phyloP scores from a whole-genome alignment of 2,797 vertebrate genomes.

The Helostoma temminkii region DNA sequence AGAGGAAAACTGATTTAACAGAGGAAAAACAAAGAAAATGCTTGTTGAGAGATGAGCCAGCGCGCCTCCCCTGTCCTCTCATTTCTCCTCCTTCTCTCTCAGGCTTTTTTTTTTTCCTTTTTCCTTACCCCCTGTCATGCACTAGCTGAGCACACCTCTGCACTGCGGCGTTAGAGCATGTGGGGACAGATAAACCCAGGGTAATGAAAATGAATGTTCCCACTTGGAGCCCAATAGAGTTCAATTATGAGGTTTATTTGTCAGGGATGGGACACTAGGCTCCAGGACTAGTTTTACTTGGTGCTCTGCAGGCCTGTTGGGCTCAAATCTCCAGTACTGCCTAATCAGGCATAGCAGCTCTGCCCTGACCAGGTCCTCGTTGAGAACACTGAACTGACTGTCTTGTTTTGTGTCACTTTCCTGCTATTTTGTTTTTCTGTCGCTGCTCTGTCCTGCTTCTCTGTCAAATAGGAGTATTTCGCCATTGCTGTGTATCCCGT shows the following conservation, averaged over 20 bases:
- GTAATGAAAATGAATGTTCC: constrained; percentile 77
- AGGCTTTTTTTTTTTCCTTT: constrained; percentile 11
- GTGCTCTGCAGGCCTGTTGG: constrained; percentile 39
- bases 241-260: constrained; percentile 70
- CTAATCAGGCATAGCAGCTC: constrained; percentile 45
- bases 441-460: constrained; percentile 8
- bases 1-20: constrained; percentile 55
- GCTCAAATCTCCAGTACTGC: constrained; percentile 11
- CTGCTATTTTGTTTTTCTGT: constrained; percentile 12
- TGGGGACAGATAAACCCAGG: constrained; percentile 57
- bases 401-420: constrained; percentile 43
- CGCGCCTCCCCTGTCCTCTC: constrained; percentile 26
- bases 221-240: constrained; percentile 61
- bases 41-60: constrained; percentile 60
- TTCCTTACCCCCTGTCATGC: constrained; percentile 4
- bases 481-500: background rate
- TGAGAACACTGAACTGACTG: constrained; percentile 10
- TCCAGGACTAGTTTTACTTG: constrained; percentile 41
- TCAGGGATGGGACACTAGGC: constrained; percentile 43
- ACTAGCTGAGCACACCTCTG: constrained; percentile 52
- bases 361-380: constrained; percentile 14
- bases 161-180: constrained; percentile 54
- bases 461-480: constrained; percentile 29
- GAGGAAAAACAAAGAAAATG: constrained; percentile 50
- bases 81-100: constrained; percentile 11